Evolutionary conservation across 2,888 invertebrate genomes (phyloP).

Genomic region (Tortrix viridana): DNA sequence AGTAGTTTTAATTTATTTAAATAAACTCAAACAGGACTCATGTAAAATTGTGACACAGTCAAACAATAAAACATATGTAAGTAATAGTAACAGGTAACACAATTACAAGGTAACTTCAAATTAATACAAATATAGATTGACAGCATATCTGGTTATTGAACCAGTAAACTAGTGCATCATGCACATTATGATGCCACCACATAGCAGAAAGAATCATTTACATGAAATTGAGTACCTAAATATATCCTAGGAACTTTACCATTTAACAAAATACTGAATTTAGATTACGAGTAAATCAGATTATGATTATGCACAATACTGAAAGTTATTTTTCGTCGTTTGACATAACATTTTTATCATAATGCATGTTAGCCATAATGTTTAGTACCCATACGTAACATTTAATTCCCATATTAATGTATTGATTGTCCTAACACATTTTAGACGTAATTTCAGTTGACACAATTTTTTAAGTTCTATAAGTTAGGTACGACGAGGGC

Average conservation of each 20-base stretch:
- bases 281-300: conserved; percentile 12
- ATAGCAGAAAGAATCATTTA: conserved; percentile 14
- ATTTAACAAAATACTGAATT: conserved; percentile 35
- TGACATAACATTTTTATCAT: too few species aligned
- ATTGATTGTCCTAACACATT: too few species aligned
- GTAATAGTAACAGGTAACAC: conserved; percentile 51
- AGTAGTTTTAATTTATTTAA: conserved; percentile 40
- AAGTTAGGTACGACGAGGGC: too few species aligned
- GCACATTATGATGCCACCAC: conserved; percentile 10
- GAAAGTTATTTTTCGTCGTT: neutral
- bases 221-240: conserved; percentile 1
- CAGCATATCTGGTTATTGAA: conserved; percentile 28
- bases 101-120: conserved; percentile 58
- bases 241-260: conserved; percentile 37
- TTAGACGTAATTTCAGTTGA: too few species aligned
- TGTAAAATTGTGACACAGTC: conserved; percentile 45
- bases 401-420: too few species aligned
- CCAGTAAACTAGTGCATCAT: conserved; percentile 24
- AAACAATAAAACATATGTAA: conserved; percentile 44
- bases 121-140: conserved; percentile 46
- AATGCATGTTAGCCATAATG: too few species aligned
- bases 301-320: conserved; percentile 17
- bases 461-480: too few species aligned
- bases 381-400: too few species aligned
- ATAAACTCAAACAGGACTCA: conserved; percentile 42